phyloP scores from a whole-genome alignment of 2,113 vertebrate genomes.

The Cyanoramphus novaezelandiae region DNA sequence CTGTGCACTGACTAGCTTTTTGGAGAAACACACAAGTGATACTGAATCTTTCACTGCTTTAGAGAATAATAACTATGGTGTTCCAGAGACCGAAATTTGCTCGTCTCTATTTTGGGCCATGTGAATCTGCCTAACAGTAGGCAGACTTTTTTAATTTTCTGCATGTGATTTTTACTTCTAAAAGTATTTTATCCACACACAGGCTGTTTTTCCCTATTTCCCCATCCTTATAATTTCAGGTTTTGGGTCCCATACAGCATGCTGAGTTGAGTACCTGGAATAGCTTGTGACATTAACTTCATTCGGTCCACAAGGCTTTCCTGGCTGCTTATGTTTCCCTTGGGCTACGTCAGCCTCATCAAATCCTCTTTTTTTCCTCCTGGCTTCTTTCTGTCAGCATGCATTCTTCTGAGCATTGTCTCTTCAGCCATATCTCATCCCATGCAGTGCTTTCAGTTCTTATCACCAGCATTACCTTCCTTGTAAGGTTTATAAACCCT shows the following conservation, averaged over 20 bases:
- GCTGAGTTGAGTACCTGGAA: not conserved
- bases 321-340: not conserved
- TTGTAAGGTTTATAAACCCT: slow-evolving; percentile 7
- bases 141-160: not conserved
- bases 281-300: not conserved
- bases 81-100: not conserved
- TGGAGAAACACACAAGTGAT: not conserved
- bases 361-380: slow-evolving; percentile 36
- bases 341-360: not conserved
- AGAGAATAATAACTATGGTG: not conserved
- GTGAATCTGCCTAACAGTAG: not conserved
- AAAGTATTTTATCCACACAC: not conserved
- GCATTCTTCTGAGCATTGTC: not conserved
- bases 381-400: slow-evolving; percentile 19
- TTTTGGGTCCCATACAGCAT: not conserved
- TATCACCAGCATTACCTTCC: not conserved
- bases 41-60: not conserved
- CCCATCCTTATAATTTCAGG: not conserved
- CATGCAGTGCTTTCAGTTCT: not conserved
- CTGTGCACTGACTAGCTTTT: not conserved
- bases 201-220: not conserved
- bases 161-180: not conserved
- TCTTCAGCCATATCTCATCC: slow-evolving; percentile 18
- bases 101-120: not conserved
- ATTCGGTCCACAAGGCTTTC: not conserved